phyloP scores from a whole-genome alignment of 2,113 vertebrate genomes.

The Pelusios castaneus region DNA sequence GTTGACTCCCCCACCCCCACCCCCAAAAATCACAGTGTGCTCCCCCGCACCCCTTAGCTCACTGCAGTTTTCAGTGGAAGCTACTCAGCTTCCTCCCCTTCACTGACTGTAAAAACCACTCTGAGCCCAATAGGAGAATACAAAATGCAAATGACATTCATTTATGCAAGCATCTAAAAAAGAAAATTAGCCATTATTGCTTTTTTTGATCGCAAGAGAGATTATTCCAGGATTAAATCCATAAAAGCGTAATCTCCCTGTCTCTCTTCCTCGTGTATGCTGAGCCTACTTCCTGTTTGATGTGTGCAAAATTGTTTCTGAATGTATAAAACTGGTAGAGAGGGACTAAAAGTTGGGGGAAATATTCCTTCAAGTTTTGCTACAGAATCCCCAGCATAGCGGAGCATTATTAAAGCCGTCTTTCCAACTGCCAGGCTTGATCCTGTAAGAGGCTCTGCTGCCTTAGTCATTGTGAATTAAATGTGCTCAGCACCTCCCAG shows the following conservation, averaged over 20 bases:
- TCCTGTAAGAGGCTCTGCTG: neutral
- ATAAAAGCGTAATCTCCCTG: neutral
- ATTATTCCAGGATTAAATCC: neutral
- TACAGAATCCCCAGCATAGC: neutral
- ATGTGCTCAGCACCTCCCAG: neutral
- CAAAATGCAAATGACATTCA: neutral
- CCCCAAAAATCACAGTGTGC: slow-evolving; percentile 71
- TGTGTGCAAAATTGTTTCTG: neutral
- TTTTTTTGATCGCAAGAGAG: slow-evolving; percentile 54
- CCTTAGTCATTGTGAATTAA: accelerated
- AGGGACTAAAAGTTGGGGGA: neutral
- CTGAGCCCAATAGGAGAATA: neutral
- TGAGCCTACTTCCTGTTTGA: neutral
- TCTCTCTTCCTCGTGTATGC: neutral
- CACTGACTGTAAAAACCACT: neutral
- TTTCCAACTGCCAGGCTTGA: accelerated
- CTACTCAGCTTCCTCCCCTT: neutral
- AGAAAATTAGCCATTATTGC: slow-evolving; percentile 61
- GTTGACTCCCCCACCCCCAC: neutral
- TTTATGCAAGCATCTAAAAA: neutral
- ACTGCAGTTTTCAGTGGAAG: neutral
- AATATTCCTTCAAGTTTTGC: neutral
- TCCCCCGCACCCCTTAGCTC: slow-evolving; percentile 2
- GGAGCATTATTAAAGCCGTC: accelerated
- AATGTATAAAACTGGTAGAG: neutral